Base-by-base conservation (phyloP, 1,140 invertebrate species). In the Oedothorax gibbosus region DNA sequence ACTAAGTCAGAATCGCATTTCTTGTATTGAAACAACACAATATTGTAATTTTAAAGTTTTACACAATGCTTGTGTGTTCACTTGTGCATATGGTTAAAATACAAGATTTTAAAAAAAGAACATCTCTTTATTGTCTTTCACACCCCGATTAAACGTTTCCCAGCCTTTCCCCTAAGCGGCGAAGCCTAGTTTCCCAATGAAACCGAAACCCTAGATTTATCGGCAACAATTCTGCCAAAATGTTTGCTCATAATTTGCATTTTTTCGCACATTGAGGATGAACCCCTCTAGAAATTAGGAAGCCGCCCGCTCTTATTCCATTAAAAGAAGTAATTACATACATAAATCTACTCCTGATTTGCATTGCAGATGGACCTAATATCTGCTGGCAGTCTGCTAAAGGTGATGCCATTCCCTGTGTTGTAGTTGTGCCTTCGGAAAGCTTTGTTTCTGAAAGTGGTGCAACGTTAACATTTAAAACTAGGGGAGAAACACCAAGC, bases 321-420 rank as follows among this genome's bases (percentile, higher is more conserved):
- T 84, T 84, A 84, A 84, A 84, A 84, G 81, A 84, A 84, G 81
- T 84, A 84, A 84, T 84, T 84, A 84, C 71, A 75, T 62, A 84
- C 53, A 84, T 84, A 84, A 84, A 84, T 84, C 81, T 75, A 71
- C 15, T 62, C 71, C 81, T 84, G 81, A 84, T 84, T 84, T 84
- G 81, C 81, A 84, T 75, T 84, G 75, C 81, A 76, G 81, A 84
- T 84, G 64, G 62, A 21, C 77, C 65, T 49, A 3, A n/a, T 60
- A 62, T 77, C 57, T 15, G 14, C 21, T 4, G 12, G 80, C 53
- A 71, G 66, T 73, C 57, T 64, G 68, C 35, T 60, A 57, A 64
- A 82, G 80, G 69, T 82, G 68, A 50, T 8, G 20, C 50, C 15
- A 66, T 7, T 15, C 12, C 8, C 21, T 4, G 35, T 35, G 35